Evolutionary conservation across 1,140 invertebrate genomes (phyloP).

Genomic region (Physella acuta): DNA sequence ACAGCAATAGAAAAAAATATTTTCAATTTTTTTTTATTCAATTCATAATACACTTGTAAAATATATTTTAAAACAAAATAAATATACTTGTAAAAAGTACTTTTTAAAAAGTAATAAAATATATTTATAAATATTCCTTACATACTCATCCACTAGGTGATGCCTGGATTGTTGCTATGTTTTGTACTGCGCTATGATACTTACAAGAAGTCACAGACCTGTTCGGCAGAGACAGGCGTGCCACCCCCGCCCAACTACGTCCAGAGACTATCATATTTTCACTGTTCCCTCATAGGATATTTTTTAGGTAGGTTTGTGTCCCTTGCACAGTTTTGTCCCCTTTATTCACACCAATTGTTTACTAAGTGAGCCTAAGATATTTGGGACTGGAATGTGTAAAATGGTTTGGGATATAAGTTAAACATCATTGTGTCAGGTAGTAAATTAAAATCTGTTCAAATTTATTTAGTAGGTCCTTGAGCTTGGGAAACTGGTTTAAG

Average conservation of each 20-base stretch:
- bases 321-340: too few species aligned
- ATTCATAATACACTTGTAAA: too few species aligned
- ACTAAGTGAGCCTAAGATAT: too few species aligned
- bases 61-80: neutral
- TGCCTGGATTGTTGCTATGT: slow-evolving; percentile 94
- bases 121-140: too few species aligned
- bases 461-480: too few species aligned
- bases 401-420: too few species aligned
- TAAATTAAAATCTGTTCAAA: too few species aligned
- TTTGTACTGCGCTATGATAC: slow-evolving; percentile 94
- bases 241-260: slow-evolving; percentile 69
- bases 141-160: slow-evolving; percentile 63
- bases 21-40: neutral
- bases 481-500: too few species aligned
- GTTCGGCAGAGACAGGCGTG: slow-evolving; percentile 73
- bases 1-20: too few species aligned
- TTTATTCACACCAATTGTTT: too few species aligned
- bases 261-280: slow-evolving; percentile 76
- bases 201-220: slow-evolving; percentile 83
- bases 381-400: too few species aligned
- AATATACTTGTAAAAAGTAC: neutral
- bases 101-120: neutral
- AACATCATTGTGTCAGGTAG: too few species aligned
- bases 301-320: slow-evolving; percentile 74
- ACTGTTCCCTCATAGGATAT: slow-evolving; percentile 96